These are phyloP conservation scores for Zeus faber DNA, from an alignment of 2,113 vertebrate genomes.

Conservation along the genomic window DNA sequence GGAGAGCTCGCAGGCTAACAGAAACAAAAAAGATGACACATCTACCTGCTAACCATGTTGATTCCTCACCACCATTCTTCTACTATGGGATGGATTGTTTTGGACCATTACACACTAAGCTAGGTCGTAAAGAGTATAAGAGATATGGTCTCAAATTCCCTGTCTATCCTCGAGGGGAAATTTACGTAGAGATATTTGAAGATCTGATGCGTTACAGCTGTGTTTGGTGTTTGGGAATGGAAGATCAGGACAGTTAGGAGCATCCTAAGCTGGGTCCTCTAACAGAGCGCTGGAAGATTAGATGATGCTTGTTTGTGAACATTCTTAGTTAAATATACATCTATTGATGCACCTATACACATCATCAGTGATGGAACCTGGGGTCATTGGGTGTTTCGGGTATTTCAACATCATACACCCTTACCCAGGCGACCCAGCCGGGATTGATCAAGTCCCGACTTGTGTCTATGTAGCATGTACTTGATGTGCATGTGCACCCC, in stretches of 20 bases:
- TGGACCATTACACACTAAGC: constrained; percentile 10
- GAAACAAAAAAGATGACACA: constrained; percentile 7
- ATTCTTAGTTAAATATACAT: too few relatives aligned
- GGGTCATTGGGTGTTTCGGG: too few relatives aligned
- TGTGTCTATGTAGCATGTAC: too few relatives aligned
- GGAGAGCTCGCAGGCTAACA: constrained; percentile 1
- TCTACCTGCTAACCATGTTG: not conserved
- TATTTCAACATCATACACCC: too few relatives aligned
- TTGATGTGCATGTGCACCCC: too few relatives aligned
- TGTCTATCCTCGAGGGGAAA: constrained; percentile 2
- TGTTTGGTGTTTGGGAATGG: constrained; percentile 21
- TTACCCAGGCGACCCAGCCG: too few relatives aligned
- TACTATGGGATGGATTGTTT: constrained; percentile 6
- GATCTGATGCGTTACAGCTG: constrained; percentile 16
- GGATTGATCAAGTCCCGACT: too few relatives aligned
- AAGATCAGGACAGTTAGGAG: constrained; percentile 26
- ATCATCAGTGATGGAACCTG: too few relatives aligned
- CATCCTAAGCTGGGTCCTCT: too few relatives aligned
- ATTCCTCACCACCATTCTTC: not conserved
- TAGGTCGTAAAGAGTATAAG: constrained; percentile 7
- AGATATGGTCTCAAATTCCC: constrained; percentile 9
- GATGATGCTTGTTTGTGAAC: too few relatives aligned
- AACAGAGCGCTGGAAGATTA: too few relatives aligned
- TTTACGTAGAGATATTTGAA: constrained; percentile 17
- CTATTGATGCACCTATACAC: too few relatives aligned